These are phyloP conservation scores for Probaryconus sp. DNA, from an alignment of 1,140 invertebrate genomes.

Conservation along the genomic window DNA sequence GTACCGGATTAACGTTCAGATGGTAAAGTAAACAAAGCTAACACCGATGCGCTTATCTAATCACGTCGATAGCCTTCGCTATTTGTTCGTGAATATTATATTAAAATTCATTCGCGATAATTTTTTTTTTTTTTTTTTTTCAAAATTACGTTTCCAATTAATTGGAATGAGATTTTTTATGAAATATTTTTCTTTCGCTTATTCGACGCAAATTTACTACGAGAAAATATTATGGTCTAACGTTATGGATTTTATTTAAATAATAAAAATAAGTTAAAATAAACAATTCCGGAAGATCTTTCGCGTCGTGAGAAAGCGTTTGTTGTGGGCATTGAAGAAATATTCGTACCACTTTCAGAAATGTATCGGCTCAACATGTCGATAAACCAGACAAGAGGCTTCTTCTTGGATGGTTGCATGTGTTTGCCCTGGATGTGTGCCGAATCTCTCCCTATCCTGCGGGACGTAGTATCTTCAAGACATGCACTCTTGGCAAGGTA, in stretches of 20 bases:
- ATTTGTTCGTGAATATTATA: background rate
- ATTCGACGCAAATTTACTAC: too few relatives aligned
- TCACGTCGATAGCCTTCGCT: background rate
- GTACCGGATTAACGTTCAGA: slow-evolving; percentile 22
- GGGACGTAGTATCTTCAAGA: slow-evolving; percentile 46
- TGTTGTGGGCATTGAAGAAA: slow-evolving; percentile 49
- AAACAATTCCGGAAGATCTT: slow-evolving; percentile 33
- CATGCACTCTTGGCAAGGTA: slow-evolving; percentile 41
- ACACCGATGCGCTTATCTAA: background rate
- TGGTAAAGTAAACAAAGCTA: slow-evolving; percentile 21
- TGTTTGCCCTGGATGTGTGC: slow-evolving; percentile 56
- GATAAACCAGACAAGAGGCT: slow-evolving; percentile 59
- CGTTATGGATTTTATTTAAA: too few relatives aligned
- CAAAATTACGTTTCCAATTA: slow-evolving; percentile 1
- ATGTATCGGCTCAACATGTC: slow-evolving; percentile 56
- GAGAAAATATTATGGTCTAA: too few relatives aligned
- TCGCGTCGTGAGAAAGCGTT: slow-evolving; percentile 39
- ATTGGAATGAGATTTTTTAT: too few relatives aligned
- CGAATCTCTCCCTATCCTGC: slow-evolving; percentile 51
- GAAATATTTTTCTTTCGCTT: too few relatives aligned
- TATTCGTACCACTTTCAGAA: slow-evolving; percentile 54
- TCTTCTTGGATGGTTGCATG: slow-evolving; percentile 49
- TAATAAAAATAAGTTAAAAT: slow-evolving; percentile 33
- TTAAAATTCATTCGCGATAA: background rate
- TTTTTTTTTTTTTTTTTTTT: background rate